Base-by-base conservation (phyloP, 2,888 invertebrate species). In the Hylaea fasciaria region DNA sequence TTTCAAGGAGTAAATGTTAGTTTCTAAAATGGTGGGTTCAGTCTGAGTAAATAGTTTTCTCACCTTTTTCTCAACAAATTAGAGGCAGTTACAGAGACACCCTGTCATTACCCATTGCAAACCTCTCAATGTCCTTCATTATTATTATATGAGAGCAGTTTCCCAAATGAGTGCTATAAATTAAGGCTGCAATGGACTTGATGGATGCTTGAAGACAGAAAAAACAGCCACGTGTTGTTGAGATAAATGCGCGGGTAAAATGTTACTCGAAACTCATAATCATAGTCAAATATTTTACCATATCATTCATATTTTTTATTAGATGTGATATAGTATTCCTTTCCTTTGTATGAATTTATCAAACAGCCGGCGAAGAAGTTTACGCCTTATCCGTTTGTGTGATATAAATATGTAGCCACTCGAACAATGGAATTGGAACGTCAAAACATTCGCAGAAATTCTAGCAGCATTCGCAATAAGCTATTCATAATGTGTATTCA, bases 121-220 rank as follows among this genome's bases (percentile, higher is more conserved):
- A 49, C 12, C 0, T 29, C 40, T 50, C 49, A 45, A 53, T 57
- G n/a, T n/a, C n/a, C n/a, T n/a, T n/a, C n/a, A n/a, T n/a, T n/a
- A n/a, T n/a, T n/a, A n/a, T 43, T 45, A 41, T 44, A 17, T 50
- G 32, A 16, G 55, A 37, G 32, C 10, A 55, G 56, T 62, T 52
- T 37, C 17, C 14, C 47, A 57, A 62, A 62, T 62, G 52, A 53
- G 46, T 14, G 40, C 61, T 22, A 62, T 57, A 62, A 53, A 62
- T 62, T 52, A 40, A 13, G 14, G n/a, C n/a, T 12, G 16, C 22
- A 4, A 7, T 52, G 32, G 35, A 22, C 16, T n/a, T 17, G 17
- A 37, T 48, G 32, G 17, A 22, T 40, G n/a, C 7, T 29, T 54
- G 32, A 41, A 37, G 13, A 3, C 22, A 22, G 22, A 22, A 22